Evolutionary conservation across 2,888 invertebrate genomes (phyloP), one percentile per base, ranked within the genome.

Genomic region (Diloba caeruleocephala): DNA sequence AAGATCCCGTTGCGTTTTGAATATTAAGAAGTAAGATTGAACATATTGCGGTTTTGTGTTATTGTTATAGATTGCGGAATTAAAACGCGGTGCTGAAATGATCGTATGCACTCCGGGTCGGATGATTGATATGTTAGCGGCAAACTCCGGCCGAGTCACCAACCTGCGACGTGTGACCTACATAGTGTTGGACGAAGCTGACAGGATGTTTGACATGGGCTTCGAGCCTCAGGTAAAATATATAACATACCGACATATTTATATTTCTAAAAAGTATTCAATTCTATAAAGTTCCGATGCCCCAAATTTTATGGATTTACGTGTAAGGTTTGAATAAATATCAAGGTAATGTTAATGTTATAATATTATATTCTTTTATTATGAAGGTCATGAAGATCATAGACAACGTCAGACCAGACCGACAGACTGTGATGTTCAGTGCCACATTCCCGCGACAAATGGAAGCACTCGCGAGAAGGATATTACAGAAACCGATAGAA

Each of bases 181-280:
- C 82, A 96, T 99, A 32, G 99, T 99, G 0, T 90, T 99, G 26
- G 99, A 99, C 86, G 99, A 99, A 89, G 99, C 99, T 0, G 99
- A 99, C 88, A 94, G 99, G 31, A 99, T 99, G 99, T 99, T 99
- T 85, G 99, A 99, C 85, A 99, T 99, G 99, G 99, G 99, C 12
- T 99, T 99, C 84, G 99, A 99, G 89, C 99, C 98, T 0, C 98
- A 99, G 94, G 96, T 96, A 66, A 45, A 13, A 9, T 9, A 2
- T n/a, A 6, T 34, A 0, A 4, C n/a, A 21, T 19, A 3, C 10
- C 14, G n/a, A n/a, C n/a, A n/a, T 4, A 14, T 17, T 21, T 37
- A n/a, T 6, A n/a, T n/a, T 25, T 5, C 23, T 23, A 23, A 3
- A 17, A 3, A 17, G 17, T 17, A 17, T 17, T n/a, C n/a, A n/a